phyloP scores from a whole-genome alignment of 2,888 invertebrate genomes.

The Dasypolia templi region DNA sequence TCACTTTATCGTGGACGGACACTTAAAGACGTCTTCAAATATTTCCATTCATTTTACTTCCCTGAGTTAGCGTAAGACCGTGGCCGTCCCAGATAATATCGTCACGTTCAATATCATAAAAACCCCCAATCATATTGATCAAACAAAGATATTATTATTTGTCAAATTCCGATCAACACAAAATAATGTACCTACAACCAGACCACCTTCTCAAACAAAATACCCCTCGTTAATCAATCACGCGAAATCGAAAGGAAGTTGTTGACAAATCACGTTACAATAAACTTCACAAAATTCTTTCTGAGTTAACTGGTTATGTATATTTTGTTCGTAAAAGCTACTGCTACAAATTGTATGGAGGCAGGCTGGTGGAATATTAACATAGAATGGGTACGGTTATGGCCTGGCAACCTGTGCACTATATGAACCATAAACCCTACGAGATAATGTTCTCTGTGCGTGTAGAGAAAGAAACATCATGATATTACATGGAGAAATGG shows the following conservation, averaged over 20 bases:
- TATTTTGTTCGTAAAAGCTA: slow-evolving; percentile 40
- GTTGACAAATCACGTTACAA: slow-evolving; percentile 25
- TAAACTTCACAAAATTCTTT: slow-evolving; percentile 3
- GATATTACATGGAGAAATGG: slow-evolving; percentile 1
- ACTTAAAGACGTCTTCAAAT: neutral
- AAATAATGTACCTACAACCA: neutral
- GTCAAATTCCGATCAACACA: neutral
- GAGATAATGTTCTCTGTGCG: slow-evolving; percentile 26
- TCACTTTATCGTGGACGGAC: neutral
- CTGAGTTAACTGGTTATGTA: slow-evolving; percentile 11
- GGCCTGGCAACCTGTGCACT: slow-evolving; percentile 39
- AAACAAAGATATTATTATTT: neutral
- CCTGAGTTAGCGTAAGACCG: too few species aligned
- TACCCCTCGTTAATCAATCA: slow-evolving; percentile 16
- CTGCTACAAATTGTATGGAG: slow-evolving; percentile 13
- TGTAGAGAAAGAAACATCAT: slow-evolving; percentile 29
- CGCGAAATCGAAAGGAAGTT: slow-evolving; percentile 16
- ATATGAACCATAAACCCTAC: slow-evolving; percentile 43
- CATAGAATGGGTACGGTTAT: slow-evolving; percentile 35
- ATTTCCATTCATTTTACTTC: neutral
- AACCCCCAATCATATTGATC: neutral
- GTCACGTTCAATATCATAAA: neutral
- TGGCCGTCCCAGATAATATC: neutral
- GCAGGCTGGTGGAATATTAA: slow-evolving; percentile 55
- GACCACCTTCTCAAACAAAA: slow-evolving; percentile 8